Percentiles rank a stretch among this genome's conserved stretches.
Evolutionary conservation across 2,797 vertebrate species (phyloP).

Genomic region (Malacoctenus gilli): DNA sequence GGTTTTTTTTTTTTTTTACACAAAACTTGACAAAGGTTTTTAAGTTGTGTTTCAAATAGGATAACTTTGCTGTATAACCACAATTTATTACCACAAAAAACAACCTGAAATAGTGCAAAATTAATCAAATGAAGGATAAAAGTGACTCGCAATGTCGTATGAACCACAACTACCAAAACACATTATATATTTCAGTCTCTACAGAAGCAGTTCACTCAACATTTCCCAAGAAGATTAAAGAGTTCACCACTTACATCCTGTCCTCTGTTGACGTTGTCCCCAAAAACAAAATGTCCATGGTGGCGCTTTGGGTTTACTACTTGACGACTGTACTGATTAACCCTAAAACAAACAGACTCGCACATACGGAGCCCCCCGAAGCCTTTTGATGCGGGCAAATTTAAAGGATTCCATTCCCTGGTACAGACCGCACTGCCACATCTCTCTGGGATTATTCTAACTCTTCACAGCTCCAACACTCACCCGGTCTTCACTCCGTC

Average conservation of each 20-base stretch:
- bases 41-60: too few relatives aligned
- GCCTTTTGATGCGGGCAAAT: slow-evolving; percentile 33
- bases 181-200: too few relatives aligned
- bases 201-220: too few relatives aligned
- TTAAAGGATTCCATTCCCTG: slow-evolving; percentile 2
- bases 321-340: slow-evolving; percentile 80
- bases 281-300: slow-evolving; percentile 66
- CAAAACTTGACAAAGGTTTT: too few relatives aligned
- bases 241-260: slow-evolving; percentile 57
- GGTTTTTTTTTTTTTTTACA: too few relatives aligned
- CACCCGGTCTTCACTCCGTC: not conserved
- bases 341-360: slow-evolving; percentile 79
- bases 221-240: not conserved
- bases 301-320: slow-evolving; percentile 66
- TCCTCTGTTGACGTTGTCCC: slow-evolving; percentile 41
- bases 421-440: slow-evolving; percentile 1
- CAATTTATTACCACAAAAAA: too few relatives aligned
- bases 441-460: not conserved
- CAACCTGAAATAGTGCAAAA: too few relatives aligned
- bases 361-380: slow-evolving; percentile 12
- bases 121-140: too few relatives aligned
- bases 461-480: not conserved
- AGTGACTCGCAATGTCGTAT: too few relatives aligned
- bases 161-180: too few relatives aligned
- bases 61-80: too few relatives aligned